Evolutionary conservation across 1,140 invertebrate species (phyloP).

Genomic region (Mya arenaria): DNA sequence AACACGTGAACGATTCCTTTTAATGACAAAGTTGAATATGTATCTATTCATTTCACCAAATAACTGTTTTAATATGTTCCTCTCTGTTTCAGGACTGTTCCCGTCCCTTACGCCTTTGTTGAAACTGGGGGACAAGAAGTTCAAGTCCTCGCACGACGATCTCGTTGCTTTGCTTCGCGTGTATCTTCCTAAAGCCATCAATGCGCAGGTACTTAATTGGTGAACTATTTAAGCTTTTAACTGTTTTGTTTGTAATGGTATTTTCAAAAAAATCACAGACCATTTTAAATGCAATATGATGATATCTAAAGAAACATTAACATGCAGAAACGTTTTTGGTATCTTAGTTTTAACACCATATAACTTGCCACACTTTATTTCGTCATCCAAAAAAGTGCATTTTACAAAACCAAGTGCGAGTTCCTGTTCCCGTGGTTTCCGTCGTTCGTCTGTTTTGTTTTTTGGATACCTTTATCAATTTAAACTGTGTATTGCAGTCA

Average conservation of each 20-base stretch:
- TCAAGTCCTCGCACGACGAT: conserved; percentile 31
- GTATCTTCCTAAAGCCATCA: not conserved
- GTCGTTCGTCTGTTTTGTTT: too few species aligned
- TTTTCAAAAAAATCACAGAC: not conserved
- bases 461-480: too few species aligned
- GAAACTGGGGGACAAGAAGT: conserved; percentile 54
- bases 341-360: not conserved
- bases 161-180: conserved; percentile 17
- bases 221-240: not conserved
- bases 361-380: not conserved
- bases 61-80: not conserved
- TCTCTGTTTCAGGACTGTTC: conserved; percentile 38
- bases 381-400: not conserved
- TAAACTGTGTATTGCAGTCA: too few species aligned
- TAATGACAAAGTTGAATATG: too few species aligned
- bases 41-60: too few species aligned
- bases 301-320: not conserved
- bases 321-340: not conserved
- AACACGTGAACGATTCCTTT: too few species aligned
- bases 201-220: conserved; percentile 3
- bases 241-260: not conserved
- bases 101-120: conserved; percentile 55
- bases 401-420: too few species aligned
- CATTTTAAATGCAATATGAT: not conserved
- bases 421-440: too few species aligned